These are phyloP conservation scores for Pristionchus entomophagus DNA, from an alignment of 2,888 invertebrate genomes.

Conservation along the genomic window DNA sequence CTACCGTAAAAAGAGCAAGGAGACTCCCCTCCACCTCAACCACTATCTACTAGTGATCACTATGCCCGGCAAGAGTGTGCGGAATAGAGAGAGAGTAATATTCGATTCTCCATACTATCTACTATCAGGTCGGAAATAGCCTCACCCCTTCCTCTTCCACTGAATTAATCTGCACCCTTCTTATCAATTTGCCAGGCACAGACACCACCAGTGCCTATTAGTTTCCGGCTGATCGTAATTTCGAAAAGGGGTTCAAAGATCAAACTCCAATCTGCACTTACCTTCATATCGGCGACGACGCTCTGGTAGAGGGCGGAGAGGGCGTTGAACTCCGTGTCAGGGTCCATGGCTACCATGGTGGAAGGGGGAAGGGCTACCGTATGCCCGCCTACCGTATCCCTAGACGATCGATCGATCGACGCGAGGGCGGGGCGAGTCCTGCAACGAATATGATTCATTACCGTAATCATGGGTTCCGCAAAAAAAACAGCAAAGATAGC, in stretches of 20 bases:
- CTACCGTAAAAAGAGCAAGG: background rate
- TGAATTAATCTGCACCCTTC: background rate
- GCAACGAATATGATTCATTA: background rate
- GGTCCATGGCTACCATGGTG: conserved; percentile 57
- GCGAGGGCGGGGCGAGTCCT: background rate
- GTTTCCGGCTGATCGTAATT: background rate
- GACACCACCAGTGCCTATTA: background rate
- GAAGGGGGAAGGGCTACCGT: background rate
- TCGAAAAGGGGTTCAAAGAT: background rate
- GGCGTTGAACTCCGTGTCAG: conserved; percentile 78
- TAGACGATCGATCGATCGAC: conserved; percentile 3
- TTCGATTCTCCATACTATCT: too few relatives aligned
- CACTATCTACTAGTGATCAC: too few relatives aligned
- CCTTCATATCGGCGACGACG: conserved; percentile 97
- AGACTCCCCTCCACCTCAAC: too few relatives aligned
- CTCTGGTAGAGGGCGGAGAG: conserved; percentile 94
- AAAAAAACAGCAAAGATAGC: background rate
- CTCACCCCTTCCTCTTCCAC: background rate
- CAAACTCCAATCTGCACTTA: background rate
- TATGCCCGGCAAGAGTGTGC: too few relatives aligned
- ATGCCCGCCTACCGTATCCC: background rate
- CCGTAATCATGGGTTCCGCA: background rate
- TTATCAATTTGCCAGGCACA: background rate
- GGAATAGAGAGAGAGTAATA: too few relatives aligned
- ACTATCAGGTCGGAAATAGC: background rate